Percentiles rank a stretch among this genome's conserved stretches.
These are phyloP conservation scores for Helicoverpa assulta DNA, from an alignment of 2,888 invertebrate species.

Conservation along the genomic window DNA sequence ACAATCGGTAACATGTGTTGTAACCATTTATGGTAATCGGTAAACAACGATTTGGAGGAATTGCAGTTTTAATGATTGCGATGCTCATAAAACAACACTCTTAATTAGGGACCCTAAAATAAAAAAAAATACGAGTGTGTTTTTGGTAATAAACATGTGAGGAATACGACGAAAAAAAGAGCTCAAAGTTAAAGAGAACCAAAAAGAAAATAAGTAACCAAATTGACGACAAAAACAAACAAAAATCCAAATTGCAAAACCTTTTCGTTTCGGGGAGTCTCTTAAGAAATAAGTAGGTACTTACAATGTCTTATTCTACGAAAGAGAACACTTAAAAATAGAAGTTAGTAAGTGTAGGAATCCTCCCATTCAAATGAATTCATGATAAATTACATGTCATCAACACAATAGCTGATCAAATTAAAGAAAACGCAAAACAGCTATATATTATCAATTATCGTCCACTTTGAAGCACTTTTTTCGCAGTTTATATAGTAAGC, in stretches of 20 bases:
- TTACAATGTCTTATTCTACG: background rate
- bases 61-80: conserved; percentile 2
- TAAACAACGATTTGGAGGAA: conserved; percentile 16
- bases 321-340: conserved; percentile 1
- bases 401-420: conserved; percentile 35
- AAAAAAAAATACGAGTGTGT: background rate
- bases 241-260: too few species aligned
- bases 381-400: conserved; percentile 18
- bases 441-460: conserved; percentile 43
- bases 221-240: background rate
- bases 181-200: too few species aligned
- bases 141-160: too few species aligned
- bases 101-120: background rate
- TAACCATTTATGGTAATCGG: conserved; percentile 51
- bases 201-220: background rate
- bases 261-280: too few species aligned
- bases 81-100: background rate
- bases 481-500: conserved; percentile 9
- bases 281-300: background rate
- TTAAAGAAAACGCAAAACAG: conserved; percentile 44
- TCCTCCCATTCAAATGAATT: conserved; percentile 5
- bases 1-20: conserved; percentile 53
- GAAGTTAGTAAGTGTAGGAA: background rate
- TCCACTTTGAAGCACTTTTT: conserved; percentile 12
- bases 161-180: too few species aligned